A percentile compares a stretch with the other conserved stretches of the same genome.
Conservation (phyloP, 2,113 vertebrate species). For the Platysternon megacephalum region DNA sequence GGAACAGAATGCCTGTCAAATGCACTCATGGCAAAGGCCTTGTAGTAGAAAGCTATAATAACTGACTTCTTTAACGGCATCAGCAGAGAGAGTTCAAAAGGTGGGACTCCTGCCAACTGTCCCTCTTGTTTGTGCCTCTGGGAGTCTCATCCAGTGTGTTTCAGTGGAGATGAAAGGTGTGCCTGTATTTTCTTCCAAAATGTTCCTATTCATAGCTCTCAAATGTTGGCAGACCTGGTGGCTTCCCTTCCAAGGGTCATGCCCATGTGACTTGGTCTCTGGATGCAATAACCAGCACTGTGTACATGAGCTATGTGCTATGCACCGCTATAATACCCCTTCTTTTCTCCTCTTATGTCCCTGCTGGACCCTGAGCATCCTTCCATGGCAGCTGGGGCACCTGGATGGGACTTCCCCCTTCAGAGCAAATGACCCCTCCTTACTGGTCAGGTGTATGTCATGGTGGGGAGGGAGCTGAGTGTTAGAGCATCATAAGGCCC, state of each 20-base stretch:
- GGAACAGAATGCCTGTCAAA: background rate
- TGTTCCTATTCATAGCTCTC: background rate
- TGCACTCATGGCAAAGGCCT: background rate
- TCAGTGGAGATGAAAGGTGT: background rate
- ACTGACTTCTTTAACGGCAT: background rate
- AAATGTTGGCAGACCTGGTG: fast-evolving
- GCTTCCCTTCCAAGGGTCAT: background rate
- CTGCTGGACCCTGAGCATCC: background rate
- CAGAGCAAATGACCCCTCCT: background rate
- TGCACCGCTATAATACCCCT: background rate
- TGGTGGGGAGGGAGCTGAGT: background rate
- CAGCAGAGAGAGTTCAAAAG: background rate
- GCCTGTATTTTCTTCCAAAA: background rate
- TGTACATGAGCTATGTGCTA: background rate
- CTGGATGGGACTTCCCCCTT: background rate
- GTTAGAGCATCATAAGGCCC: background rate
- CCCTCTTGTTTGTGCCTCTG: background rate
- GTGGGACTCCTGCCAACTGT: background rate
- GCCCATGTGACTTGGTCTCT: background rate
- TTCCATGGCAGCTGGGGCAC: background rate
- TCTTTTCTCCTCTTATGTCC: background rate
- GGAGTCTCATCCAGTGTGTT: background rate
- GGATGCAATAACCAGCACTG: background rate
- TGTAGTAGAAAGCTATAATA: background rate
- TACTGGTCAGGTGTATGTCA: background rate